phyloP scores from a whole-genome alignment of 2,888 invertebrate species.

The Luperina testacea region DNA sequence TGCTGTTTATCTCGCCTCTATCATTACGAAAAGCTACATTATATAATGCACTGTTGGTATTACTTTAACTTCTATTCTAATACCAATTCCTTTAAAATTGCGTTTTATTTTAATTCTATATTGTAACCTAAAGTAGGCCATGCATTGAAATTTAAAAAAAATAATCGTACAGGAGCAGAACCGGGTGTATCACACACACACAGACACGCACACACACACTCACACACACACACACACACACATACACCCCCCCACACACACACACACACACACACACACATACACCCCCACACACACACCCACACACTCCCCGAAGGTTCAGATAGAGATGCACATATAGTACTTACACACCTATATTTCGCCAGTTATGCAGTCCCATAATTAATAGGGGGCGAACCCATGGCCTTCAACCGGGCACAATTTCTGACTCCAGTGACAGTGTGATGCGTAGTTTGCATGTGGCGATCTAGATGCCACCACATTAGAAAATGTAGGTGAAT shows the following conservation, averaged over 20 bases:
- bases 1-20: not conserved
- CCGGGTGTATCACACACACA: not conserved
- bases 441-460: no score
- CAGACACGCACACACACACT: accelerated
- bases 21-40: constrained; percentile 33
- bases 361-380: no score
- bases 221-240: not conserved
- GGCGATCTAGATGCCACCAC: not conserved
- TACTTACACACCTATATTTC: no score
- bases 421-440: no score
- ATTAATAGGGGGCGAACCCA: no score
- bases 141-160: not conserved
- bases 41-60: constrained; percentile 45
- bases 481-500: not conserved
- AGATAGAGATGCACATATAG: no score
- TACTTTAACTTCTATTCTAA: constrained; percentile 1
- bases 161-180: not conserved
- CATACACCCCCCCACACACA: not conserved
- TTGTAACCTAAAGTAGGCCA: constrained; percentile 12
- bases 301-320: not conserved
- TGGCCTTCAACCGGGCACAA: no score
- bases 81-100: constrained; percentile 18
- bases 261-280: not conserved
- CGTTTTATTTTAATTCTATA: constrained; percentile 18
- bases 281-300: no score